Evolutionary conservation across 2,113 vertebrate species (phyloP).

Genomic region (Tringa solitaria): DNA sequence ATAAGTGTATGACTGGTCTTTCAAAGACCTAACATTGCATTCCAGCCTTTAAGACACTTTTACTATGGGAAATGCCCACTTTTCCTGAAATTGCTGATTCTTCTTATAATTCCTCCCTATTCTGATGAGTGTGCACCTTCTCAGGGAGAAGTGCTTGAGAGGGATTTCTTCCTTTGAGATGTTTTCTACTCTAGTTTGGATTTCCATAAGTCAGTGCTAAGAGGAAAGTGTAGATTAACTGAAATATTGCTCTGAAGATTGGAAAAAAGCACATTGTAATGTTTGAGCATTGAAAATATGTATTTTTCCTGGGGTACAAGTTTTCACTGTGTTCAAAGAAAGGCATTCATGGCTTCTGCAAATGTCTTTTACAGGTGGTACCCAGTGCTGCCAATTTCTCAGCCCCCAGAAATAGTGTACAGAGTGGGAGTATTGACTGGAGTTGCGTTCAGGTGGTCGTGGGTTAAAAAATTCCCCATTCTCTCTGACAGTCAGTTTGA

Average conservation of each 20-base stretch:
- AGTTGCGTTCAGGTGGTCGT: neutral
- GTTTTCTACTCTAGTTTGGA: neutral
- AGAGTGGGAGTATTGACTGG: neutral
- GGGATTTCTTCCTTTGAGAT: neutral
- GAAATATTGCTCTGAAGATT: neutral
- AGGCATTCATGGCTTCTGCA: neutral
- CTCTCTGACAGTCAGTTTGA: neutral
- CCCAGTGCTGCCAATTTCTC: neutral
- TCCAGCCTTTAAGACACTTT: neutral
- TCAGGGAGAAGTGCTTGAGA: neutral
- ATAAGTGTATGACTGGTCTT: neutral
- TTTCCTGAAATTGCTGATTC: slow-evolving; percentile 6
- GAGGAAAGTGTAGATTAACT: neutral
- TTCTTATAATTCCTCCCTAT: neutral
- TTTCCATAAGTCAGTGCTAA: slow-evolving; percentile 3
- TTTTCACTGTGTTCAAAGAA: neutral
- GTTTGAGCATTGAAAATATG: fast-evolving
- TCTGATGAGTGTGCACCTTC: neutral
- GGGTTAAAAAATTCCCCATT: neutral
- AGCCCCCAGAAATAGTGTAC: neutral
- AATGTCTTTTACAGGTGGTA: neutral
- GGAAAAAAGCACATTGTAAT: neutral
- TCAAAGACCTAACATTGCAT: neutral
- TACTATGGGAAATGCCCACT: neutral
- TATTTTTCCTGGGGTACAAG: neutral